Conservation (phyloP, 2,113 vertebrate species). For the Rhineura floridana region DNA sequence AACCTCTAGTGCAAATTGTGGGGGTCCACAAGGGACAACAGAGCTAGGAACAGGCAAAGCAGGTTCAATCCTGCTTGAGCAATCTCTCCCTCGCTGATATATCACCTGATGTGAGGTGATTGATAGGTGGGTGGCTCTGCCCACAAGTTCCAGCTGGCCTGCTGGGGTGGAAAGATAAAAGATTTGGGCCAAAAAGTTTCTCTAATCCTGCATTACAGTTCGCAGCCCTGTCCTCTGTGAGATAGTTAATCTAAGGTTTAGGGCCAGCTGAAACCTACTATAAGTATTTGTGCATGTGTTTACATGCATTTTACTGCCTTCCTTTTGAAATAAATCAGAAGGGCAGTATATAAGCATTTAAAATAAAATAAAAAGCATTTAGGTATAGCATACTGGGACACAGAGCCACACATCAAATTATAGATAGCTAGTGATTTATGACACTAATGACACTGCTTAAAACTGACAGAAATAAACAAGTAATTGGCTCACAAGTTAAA, state of each 20-base stretch:
- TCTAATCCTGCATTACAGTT: background rate
- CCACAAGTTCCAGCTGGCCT: too few relatives aligned
- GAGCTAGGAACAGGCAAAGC: too few relatives aligned
- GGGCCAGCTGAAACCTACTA: background rate
- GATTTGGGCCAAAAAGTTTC: too few relatives aligned
- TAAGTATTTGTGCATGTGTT: too few relatives aligned
- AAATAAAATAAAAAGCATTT: background rate
- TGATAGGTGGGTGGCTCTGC: too few relatives aligned
- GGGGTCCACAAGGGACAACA: background rate
- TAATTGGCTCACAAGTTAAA: background rate
- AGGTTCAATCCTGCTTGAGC: too few relatives aligned
- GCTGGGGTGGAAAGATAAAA: too few relatives aligned
- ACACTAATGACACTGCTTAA: background rate
- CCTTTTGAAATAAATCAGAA: background rate
- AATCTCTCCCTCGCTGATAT: too few relatives aligned
- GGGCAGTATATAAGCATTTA: background rate
- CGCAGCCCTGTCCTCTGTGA: background rate
- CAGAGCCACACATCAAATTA: background rate
- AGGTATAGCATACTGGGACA: background rate
- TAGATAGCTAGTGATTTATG: background rate
- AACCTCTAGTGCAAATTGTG: background rate
- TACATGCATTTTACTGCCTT: background rate
- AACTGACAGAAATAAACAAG: background rate
- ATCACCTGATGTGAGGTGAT: too few relatives aligned
- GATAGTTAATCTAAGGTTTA: background rate